phyloP scores from a whole-genome alignment of 2,797 vertebrate species.

The Pseudopleuronectes americanus region DNA sequence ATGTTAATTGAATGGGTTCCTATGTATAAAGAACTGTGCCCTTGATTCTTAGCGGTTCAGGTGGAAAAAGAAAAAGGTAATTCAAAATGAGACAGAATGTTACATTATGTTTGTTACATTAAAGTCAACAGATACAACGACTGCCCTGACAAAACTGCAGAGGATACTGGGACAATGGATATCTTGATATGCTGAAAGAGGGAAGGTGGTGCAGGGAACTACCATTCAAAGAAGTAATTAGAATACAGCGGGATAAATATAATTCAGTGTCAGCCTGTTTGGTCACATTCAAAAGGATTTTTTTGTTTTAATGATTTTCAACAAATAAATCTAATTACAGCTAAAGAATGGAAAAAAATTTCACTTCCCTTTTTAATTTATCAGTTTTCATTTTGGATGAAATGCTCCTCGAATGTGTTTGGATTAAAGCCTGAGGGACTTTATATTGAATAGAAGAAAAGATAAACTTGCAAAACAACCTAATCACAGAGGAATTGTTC shows the following conservation, averaged over 20 bases:
- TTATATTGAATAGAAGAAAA: slow-evolving; percentile 13
- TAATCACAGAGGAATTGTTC: slow-evolving; percentile 41
- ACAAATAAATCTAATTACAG: slow-evolving; percentile 14
- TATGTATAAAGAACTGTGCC: too few relatives aligned
- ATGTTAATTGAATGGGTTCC: too few relatives aligned
- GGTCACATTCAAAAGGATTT: neutral
- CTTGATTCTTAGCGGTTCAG: too few relatives aligned
- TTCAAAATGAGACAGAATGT: too few relatives aligned
- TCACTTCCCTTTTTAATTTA: neutral
- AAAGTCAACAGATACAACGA: neutral
- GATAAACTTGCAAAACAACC: slow-evolving; percentile 8
- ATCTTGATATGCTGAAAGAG: too few relatives aligned
- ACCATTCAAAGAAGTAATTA: neutral
- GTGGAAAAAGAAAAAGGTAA: too few relatives aligned
- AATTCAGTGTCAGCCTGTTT: neutral
- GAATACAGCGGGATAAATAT: neutral
- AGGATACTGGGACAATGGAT: neutral
- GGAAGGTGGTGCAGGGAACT: too few relatives aligned
- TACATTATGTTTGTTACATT: too few relatives aligned
- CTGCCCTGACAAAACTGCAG: neutral
- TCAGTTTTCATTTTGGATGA: slow-evolving; percentile 6
- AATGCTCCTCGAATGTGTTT: slow-evolving; percentile 6
- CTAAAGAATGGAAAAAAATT: neutral
- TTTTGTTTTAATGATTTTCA: neutral
- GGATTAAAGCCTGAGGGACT: slow-evolving; percentile 32